These are phyloP conservation scores for Cyanoderma ruficeps DNA, from an alignment of 2,113 vertebrate species.

Conservation along the genomic window DNA sequence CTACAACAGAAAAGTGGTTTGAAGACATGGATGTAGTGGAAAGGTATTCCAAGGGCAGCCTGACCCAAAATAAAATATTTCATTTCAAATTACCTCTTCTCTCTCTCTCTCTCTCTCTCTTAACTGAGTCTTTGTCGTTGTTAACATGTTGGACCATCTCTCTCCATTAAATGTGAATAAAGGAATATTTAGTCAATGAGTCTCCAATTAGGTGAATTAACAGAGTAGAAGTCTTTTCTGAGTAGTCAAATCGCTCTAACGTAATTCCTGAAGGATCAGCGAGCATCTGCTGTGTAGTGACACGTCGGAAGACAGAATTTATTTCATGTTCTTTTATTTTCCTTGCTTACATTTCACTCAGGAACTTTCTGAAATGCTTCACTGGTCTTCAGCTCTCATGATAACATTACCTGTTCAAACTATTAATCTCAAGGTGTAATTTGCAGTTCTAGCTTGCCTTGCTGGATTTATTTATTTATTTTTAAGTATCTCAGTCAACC, in stretches of 20 bases:
- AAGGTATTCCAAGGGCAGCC: background rate
- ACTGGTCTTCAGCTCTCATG: constrained; percentile 24
- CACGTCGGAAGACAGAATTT: background rate
- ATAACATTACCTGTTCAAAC: background rate
- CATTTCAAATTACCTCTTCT: background rate
- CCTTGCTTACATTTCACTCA: background rate
- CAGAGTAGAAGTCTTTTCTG: constrained; percentile 6
- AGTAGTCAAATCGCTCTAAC: background rate
- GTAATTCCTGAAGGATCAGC: background rate
- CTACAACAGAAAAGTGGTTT: background rate
- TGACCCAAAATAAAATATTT: background rate
- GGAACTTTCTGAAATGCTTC: constrained; percentile 38
- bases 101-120: background rate
- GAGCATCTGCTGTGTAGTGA: background rate
- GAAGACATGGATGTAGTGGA: background rate
- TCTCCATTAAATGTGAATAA: background rate
- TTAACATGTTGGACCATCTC: background rate
- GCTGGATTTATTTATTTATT: background rate
- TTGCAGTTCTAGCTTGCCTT: background rate
- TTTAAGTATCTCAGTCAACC: background rate
- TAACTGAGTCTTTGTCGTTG: background rate
- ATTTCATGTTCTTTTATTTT: constrained; percentile 11
- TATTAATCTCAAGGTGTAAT: background rate
- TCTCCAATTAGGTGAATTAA: constrained; percentile 39
- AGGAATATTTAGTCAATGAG: constrained; percentile 21